A percentile compares a stretch with the other conserved stretches of the same genome.
Evolutionary conservation across 2,113 vertebrate genomes (phyloP).

Genomic region (Petrocephalus zakoni): DNA sequence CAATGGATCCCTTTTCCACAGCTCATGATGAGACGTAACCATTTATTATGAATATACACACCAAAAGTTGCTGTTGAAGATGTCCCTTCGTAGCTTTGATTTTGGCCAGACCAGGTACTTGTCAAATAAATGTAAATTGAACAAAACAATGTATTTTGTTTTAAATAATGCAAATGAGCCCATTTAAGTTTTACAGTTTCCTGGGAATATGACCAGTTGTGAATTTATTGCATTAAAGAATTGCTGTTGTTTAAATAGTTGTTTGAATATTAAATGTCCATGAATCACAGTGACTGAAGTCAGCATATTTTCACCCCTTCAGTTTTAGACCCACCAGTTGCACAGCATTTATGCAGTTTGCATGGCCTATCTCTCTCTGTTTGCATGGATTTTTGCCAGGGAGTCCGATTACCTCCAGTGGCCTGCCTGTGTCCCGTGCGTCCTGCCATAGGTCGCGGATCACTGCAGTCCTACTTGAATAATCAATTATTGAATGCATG

Average conservation of each 20-base stretch:
- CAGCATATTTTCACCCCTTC: not conserved
- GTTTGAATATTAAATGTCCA: not conserved
- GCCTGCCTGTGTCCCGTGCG: not conserved
- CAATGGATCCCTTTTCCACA: not conserved
- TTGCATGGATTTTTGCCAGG: not conserved
- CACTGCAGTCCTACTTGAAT: not conserved
- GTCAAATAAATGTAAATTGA: not conserved
- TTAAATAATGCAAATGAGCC: not conserved
- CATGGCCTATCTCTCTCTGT: not conserved
- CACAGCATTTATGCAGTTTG: not conserved
- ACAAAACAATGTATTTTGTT: not conserved
- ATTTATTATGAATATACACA: not conserved
- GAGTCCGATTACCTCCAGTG: not conserved
- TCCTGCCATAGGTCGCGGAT: not conserved
- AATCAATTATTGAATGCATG: not conserved
- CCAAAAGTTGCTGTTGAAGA: not conserved
- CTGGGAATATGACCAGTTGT: not conserved
- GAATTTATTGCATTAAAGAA: not conserved
- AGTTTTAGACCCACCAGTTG: not conserved
- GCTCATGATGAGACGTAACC: not conserved
- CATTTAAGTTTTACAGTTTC: not conserved
- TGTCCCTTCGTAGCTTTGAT: not conserved
- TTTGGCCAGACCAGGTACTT: not conserved
- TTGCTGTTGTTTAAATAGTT: not conserved
- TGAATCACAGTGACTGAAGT: not conserved